Evolutionary conservation across 2,113 vertebrate species (phyloP).

Genomic region (Corythornis cristatus): DNA sequence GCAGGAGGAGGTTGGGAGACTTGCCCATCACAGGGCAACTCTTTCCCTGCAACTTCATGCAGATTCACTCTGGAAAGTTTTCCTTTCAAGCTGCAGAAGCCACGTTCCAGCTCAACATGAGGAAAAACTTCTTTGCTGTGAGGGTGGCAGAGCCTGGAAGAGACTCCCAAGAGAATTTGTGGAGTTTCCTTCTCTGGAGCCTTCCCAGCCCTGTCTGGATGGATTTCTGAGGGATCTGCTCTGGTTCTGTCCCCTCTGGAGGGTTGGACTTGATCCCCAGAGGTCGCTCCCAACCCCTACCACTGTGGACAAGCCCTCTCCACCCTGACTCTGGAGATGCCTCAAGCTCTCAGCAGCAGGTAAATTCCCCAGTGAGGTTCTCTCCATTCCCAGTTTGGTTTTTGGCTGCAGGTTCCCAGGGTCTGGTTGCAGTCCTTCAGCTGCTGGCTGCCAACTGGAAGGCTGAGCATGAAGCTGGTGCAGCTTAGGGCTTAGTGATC

Average conservation of each 20-base stretch:
- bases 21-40: fast-evolving
- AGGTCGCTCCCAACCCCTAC: too few relatives aligned
- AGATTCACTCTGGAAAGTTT: background rate
- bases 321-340: fast-evolving
- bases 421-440: background rate
- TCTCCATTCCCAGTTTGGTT: fast-evolving
- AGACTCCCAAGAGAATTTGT: too few relatives aligned
- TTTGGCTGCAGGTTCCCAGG: background rate
- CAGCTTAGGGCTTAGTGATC: background rate
- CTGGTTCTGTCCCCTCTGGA: too few relatives aligned
- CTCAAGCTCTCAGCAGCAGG: fast-evolving
- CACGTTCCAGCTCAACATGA: fast-evolving
- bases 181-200: too few relatives aligned
- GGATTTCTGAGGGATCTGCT: too few relatives aligned
- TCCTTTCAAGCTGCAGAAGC: background rate
- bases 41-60: background rate
- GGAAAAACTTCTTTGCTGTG: too few relatives aligned
- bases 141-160: too few relatives aligned
- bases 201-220: too few relatives aligned
- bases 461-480: fast-evolving
- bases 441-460: fast-evolving
- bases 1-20: background rate
- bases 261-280: too few relatives aligned
- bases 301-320: background rate
- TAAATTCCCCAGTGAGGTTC: fast-evolving